phyloP scores from a whole-genome alignment of 1,140 invertebrate species.

The Philopotamus ludificatus region DNA sequence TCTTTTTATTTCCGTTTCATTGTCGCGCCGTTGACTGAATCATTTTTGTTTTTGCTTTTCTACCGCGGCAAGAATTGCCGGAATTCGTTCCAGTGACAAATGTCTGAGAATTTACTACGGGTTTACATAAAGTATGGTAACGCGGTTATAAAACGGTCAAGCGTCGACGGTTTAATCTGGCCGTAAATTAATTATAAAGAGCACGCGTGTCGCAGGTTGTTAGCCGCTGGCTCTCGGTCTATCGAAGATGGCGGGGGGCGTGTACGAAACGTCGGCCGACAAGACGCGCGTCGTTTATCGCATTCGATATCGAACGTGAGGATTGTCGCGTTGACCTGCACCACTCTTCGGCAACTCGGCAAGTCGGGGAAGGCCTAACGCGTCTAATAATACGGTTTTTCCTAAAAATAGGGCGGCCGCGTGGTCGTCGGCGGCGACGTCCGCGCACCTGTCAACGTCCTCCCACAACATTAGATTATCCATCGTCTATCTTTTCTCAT shows the following conservation, averaged over 20 bases:
- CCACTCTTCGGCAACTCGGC: background rate
- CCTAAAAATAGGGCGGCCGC: background rate
- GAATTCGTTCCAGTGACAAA: constrained; percentile 33
- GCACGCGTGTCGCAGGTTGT: background rate
- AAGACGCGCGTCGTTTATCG: background rate
- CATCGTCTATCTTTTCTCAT: constrained; percentile 9
- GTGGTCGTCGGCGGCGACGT: background rate
- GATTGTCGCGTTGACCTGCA: background rate
- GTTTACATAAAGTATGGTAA: constrained; percentile 5
- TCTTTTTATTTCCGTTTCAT: background rate
- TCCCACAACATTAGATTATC: constrained; percentile 18
- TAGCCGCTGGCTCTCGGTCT: too few relatives aligned
- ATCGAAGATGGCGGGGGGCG: too few relatives aligned
- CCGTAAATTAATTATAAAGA: background rate
- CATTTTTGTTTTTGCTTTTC: background rate
- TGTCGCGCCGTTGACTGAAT: background rate
- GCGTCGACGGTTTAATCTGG: background rate
- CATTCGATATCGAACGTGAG: too few relatives aligned
- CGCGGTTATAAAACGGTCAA: background rate
- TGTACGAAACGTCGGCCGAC: too few relatives aligned
- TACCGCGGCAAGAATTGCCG: background rate
- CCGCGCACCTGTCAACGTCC: constrained; percentile 3
- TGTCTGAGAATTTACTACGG: constrained; percentile 4
- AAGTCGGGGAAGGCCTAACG: background rate
- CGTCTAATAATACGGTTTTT: background rate